Percentiles rank a stretch among this genome's conserved stretches.
Evolutionary conservation across 2,113 vertebrate genomes (phyloP).

Genomic region (Cebidichthys violaceus): DNA sequence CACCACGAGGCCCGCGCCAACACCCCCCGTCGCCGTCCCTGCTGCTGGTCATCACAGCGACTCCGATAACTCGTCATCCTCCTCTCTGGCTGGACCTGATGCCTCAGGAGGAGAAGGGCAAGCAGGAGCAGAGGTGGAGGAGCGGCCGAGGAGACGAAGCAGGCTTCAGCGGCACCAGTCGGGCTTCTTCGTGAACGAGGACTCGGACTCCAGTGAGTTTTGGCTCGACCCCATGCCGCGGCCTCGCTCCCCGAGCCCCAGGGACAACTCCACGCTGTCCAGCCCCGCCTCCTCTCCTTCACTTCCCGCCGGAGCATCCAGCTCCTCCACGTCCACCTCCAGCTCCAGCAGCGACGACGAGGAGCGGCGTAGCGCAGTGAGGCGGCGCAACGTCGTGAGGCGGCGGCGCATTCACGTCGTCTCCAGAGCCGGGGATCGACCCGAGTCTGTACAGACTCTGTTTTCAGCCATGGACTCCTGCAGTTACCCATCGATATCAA

Average conservation of each 20-base stretch:
- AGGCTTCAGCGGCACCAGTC: constrained; percentile 83
- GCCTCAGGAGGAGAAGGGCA: constrained; percentile 69
- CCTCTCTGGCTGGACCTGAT: constrained; percentile 83
- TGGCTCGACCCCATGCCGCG: constrained; percentile 92
- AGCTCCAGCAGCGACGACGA: constrained; percentile 92
- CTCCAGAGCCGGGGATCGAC: constrained; percentile 85
- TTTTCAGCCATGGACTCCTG: constrained; percentile 92
- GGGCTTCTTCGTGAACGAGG: constrained; percentile 91
- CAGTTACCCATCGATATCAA: constrained; percentile 92
- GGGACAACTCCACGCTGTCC: constrained; percentile 88
- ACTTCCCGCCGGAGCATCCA: constrained; percentile 89
- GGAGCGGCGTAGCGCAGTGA: constrained; percentile 80
- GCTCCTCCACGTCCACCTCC: constrained; percentile 87
- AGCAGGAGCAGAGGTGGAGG: constrained; percentile 40
- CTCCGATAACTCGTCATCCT: constrained; percentile 89
- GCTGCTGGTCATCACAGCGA: constrained; percentile 79
- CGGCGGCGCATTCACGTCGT: constrained; percentile 83
- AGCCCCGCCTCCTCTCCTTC: constrained; percentile 86
- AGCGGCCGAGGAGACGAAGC: constrained; percentile 53
- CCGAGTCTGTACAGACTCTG: constrained; percentile 79
- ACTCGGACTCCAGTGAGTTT: constrained; percentile 85
- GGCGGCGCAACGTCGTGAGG: constrained; percentile 90
- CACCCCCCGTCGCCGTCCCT: neutral
- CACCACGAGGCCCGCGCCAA: constrained; percentile 56
- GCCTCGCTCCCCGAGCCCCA: constrained; percentile 92